A percentile compares a stretch with the other conserved stretches of the same genome.
Evolutionary conservation across 2,113 vertebrate species (phyloP).

Genomic region (Lepus americanus): DNA sequence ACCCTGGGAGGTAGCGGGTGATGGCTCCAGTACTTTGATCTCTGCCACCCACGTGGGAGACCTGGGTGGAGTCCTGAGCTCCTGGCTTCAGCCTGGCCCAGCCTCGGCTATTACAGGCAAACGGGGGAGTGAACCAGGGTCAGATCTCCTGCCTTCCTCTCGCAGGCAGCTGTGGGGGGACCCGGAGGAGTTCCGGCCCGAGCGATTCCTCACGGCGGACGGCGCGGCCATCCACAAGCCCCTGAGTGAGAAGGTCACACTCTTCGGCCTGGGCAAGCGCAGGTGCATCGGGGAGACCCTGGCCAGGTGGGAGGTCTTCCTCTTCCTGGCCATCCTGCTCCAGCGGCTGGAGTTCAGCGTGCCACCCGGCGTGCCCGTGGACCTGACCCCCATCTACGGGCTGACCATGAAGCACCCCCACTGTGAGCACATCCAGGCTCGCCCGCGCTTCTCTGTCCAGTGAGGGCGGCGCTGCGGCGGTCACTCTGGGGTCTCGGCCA

Average conservation of each 20-base stretch:
- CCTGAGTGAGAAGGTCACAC: constrained; percentile 88
- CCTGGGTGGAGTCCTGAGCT: too few relatives aligned
- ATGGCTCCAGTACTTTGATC: too few relatives aligned
- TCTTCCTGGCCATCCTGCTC: constrained; percentile 91
- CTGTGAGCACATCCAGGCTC: constrained; percentile 83
- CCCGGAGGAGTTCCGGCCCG: constrained; percentile 88
- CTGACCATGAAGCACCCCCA: constrained; percentile 92
- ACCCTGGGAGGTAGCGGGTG: too few relatives aligned
- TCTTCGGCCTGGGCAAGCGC: constrained; percentile 91
- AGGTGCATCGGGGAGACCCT: constrained; percentile 92
- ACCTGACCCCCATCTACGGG: constrained; percentile 91
- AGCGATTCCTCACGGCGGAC: constrained; percentile 89
- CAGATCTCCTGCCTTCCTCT: not conserved
- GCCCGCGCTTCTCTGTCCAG: constrained; percentile 65
- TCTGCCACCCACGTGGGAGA: too few relatives aligned
- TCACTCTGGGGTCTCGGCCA: not conserved
- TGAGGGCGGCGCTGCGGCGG: not conserved
- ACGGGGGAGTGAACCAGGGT: too few relatives aligned
- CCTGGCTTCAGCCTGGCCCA: too few relatives aligned
- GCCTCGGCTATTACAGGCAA: not conserved
- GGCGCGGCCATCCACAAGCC: constrained; percentile 86
- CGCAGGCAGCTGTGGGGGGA: constrained; percentile 90
- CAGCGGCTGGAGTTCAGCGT: constrained; percentile 89
- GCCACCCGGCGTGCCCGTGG: constrained; percentile 85
- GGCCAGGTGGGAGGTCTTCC: constrained; percentile 89